Conservation (phyloP, 2,113 vertebrate species). For the Nestor notabilis region DNA sequence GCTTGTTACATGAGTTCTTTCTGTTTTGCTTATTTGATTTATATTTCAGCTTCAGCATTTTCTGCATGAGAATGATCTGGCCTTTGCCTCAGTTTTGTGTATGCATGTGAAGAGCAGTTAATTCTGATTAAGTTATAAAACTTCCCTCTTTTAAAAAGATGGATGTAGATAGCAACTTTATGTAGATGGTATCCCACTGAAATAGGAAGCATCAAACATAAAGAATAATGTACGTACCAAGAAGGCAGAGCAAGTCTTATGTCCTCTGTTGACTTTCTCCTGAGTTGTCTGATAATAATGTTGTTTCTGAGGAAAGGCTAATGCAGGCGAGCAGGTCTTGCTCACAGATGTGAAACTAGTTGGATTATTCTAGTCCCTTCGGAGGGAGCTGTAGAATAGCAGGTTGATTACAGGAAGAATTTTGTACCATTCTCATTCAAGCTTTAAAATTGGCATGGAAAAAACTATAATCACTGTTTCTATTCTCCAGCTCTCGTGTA, state of each 20-base stretch:
- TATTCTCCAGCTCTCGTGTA: not conserved
- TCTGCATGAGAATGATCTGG: not conserved
- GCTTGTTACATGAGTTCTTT: not conserved
- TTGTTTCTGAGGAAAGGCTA: not conserved
- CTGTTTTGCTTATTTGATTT: not conserved
- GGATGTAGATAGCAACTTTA: not conserved
- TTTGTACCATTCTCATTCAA: not conserved
- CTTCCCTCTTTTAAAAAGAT: not conserved
- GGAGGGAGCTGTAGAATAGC: not conserved
- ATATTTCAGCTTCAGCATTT: not conserved
- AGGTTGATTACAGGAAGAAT: slow-evolving; percentile 26
- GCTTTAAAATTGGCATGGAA: not conserved
- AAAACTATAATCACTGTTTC: not conserved
- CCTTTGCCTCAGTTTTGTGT: not conserved
- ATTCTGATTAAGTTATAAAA: not conserved
- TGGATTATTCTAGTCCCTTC: not conserved
- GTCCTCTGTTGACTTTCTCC: not conserved
- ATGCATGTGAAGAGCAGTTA: not conserved
- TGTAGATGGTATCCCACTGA: not conserved
- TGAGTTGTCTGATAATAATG: not conserved
- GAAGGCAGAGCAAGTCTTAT: not conserved
- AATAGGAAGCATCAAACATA: not conserved
- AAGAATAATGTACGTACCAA: not conserved
- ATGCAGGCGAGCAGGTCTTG: not conserved
- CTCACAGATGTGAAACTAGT: not conserved